Evolutionary conservation across 1,140 invertebrate species (phyloP).

Genomic region (Bombus picipes): DNA sequence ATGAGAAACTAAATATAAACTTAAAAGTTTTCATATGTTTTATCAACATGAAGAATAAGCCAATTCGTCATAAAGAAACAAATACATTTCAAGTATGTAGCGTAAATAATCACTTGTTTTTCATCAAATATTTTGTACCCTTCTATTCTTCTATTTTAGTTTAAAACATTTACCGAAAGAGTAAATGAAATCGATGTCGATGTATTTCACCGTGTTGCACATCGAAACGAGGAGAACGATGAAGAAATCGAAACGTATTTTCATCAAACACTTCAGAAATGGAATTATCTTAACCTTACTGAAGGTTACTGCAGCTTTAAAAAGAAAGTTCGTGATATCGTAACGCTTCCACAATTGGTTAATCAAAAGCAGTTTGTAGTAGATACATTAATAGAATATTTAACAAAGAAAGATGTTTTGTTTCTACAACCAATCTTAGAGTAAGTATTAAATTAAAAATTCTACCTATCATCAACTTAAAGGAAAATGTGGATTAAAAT

Average conservation of each 20-base stretch:
- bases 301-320: conserved; percentile 90
- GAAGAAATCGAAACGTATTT: conserved; percentile 90
- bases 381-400: conserved; percentile 87
- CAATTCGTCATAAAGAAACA: conserved; percentile 88
- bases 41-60: conserved; percentile 88
- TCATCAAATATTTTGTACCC: conserved; percentile 79
- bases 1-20: not conserved
- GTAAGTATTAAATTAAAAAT: conserved; percentile 83
- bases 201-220: conserved; percentile 89
- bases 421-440: conserved; percentile 92
- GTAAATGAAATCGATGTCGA: conserved; percentile 92
- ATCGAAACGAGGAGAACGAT: conserved; percentile 86
- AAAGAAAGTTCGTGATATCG: conserved; percentile 87
- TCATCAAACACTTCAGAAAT: conserved; percentile 91
- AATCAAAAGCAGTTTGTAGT: conserved; percentile 90
- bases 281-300: conserved; percentile 92
- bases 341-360: conserved; percentile 91
- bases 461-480: not conserved
- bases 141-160: conserved; percentile 84
- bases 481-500: conserved; percentile 1
- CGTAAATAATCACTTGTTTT: conserved; percentile 88
- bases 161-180: conserved; percentile 92
- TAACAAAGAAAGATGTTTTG: conserved; percentile 87
- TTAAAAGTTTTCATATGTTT: not conserved
- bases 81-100: conserved; percentile 90